Conservation (phyloP, 2,113 vertebrate species). For the Hypanus sabinus region DNA sequence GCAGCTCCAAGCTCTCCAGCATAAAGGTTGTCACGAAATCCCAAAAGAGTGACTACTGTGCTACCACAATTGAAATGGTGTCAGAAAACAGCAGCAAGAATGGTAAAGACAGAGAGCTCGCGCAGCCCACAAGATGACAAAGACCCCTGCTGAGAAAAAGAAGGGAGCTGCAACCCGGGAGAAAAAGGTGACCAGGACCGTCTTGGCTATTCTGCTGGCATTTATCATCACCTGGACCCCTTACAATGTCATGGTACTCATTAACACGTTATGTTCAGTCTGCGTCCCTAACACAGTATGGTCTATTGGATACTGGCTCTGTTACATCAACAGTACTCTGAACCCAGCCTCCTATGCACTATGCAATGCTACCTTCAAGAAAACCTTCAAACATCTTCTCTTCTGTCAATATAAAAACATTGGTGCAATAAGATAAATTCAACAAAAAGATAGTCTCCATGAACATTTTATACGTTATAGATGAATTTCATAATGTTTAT, state of each 20-base stretch:
- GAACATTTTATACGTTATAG: not conserved
- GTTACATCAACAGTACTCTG: conserved; percentile 98
- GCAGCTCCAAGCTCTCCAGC: conserved; percentile 82
- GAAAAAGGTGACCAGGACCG: conserved; percentile 95
- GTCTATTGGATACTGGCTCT: conserved; percentile 98
- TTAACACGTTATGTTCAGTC: conserved; percentile 91
- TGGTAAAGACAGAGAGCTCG: conserved; percentile 74
- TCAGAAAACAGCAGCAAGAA: conserved; percentile 54
- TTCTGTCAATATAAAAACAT: conserved; percentile 96
- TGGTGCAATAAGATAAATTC: conserved; percentile 81
- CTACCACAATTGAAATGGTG: conserved; percentile 79
- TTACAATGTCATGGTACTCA: conserved; percentile 98
- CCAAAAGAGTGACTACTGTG: conserved; percentile 71
- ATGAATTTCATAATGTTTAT: not conserved
- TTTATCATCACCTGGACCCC: conserved; percentile 98
- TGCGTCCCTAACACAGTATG: conserved; percentile 91
- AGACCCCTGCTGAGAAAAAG: conserved; percentile 84
- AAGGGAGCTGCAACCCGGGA: conserved; percentile 81
- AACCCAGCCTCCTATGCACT: conserved; percentile 96
- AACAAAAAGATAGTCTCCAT: not conserved
- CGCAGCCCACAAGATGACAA: conserved; percentile 91
- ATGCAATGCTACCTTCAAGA: conserved; percentile 96
- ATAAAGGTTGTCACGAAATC: conserved; percentile 85
- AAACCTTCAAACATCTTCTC: conserved; percentile 97
- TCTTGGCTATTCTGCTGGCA: conserved; percentile 91